Evolutionary conservation across 2,113 vertebrate genomes (phyloP), one percentile per base, ranked within the genome.

Genomic region (Cyanistes caeruleus): DNA sequence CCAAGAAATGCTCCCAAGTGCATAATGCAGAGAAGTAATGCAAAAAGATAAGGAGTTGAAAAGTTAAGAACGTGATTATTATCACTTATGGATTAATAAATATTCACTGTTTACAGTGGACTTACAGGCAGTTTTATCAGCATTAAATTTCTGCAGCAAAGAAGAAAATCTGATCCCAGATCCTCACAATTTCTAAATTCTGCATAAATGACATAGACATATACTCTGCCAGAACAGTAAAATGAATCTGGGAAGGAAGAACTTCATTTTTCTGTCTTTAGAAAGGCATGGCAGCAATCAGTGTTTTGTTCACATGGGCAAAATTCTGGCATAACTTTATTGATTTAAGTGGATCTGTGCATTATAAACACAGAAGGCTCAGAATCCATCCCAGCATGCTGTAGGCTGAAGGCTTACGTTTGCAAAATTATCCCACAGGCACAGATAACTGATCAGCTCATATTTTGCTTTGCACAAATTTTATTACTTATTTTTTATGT

Each of bases 401-500:
- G 58, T 74, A 86, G 82, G 82, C 73, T 73, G 44, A 64, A 82
- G 86, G 28, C 91, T 97, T 85, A 91, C 39, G 27, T 96, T 97
- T 97, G 97, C 97, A 96, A 83, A 97, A 96, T 56, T 95, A 92
- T 94, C 88, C 94, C 86, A 90, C 27, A 89, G 84, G 92, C 80
- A 87, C 95, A 91, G 89, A 88, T 90, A 96, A 97, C 85, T 69
- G 79, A 98, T 95, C 93, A 95, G 97, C 95, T 98, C 93, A 87
- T 96, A 93, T 96, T 97, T 97, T 96, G 82, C 96, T 96, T 97
- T 92, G 84, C 85, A 94, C 74, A 95, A 89, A 60, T 97, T 97
- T 97, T 96, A 98, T 97, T 96, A 95, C 96, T 96, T 97, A 97
- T 88, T 97, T 97, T 97, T 97, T 95, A 59, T 90, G 31, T 87